Evolutionary conservation across 64 coral and sea anemone species (phyloP).

Genomic region (Platygyra sinensis): DNA sequence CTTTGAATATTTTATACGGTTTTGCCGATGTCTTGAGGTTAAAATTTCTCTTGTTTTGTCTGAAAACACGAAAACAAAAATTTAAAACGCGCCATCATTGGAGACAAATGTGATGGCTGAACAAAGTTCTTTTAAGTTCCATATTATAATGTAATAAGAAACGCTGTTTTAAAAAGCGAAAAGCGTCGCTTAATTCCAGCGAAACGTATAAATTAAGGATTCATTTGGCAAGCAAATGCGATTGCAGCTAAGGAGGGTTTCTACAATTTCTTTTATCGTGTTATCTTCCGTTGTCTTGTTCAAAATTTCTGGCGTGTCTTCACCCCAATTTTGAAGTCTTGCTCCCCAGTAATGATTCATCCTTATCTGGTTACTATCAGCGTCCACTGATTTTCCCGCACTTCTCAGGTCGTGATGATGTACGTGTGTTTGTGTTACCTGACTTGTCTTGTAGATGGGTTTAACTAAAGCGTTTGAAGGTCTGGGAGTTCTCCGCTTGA

Average conservation of each 20-base stretch:
- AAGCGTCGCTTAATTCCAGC: constrained; percentile 8
- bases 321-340: constrained; percentile 72
- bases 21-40: too few relatives aligned
- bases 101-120: not conserved
- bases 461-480: constrained; percentile 76
- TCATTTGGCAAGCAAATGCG: not conserved
- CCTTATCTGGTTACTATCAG: constrained; percentile 4
- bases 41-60: too few relatives aligned
- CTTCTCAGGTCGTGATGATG: constrained; percentile 62
- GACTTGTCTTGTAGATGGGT: constrained; percentile 67
- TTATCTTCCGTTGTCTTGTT: constrained; percentile 51
- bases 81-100: not conserved
- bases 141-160: not conserved
- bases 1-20: too few relatives aligned
- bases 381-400: constrained; percentile 14
- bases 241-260: not conserved
- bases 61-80: not conserved
- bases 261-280: constrained; percentile 25
- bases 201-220: constrained; percentile 33
- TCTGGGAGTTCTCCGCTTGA: constrained; percentile 58
- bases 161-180: not conserved
- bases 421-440: constrained; percentile 29
- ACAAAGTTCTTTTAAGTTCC: not conserved
- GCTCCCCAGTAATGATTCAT: constrained; percentile 89
- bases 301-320: constrained; percentile 71